A percentile compares a stretch with the other conserved stretches of the same genome.
Conservation (phyloP, 2,113 vertebrate genomes). For the Malurus alboscapulatus region DNA sequence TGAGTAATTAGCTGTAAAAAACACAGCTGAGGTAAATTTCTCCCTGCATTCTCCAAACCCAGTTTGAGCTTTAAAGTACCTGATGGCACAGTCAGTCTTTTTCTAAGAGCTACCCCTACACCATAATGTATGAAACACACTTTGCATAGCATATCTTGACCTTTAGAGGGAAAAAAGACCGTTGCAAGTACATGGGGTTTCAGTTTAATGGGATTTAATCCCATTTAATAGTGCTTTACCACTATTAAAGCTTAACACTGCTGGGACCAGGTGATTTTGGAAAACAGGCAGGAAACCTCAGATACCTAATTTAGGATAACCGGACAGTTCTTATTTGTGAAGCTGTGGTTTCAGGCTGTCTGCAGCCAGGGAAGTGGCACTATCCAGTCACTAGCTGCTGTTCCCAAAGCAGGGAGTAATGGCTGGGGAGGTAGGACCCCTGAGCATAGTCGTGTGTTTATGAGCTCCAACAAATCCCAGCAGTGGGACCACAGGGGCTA, state of each 20-base stretch:
- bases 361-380: neutral
- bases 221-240: neutral
- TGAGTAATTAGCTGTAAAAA: neutral
- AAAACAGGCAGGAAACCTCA: neutral
- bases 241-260: neutral
- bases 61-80: neutral
- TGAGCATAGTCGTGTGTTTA: rapidly evolving
- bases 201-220: neutral
- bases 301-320: neutral
- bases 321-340: neutral
- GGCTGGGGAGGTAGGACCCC: neutral
- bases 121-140: neutral
- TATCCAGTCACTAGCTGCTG: neutral
- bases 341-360: neutral
- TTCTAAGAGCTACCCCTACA: neutral
- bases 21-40: neutral
- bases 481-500: neutral
- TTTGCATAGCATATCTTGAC: neutral
- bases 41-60: neutral
- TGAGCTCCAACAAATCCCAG: neutral
- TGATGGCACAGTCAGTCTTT: neutral
- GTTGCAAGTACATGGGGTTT: neutral
- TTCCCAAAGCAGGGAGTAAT: neutral
- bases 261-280: neutral
- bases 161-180: neutral